These are phyloP conservation scores for Mycalesis mineus DNA, from an alignment of 2,888 invertebrate species.

Conservation along the genomic window DNA sequence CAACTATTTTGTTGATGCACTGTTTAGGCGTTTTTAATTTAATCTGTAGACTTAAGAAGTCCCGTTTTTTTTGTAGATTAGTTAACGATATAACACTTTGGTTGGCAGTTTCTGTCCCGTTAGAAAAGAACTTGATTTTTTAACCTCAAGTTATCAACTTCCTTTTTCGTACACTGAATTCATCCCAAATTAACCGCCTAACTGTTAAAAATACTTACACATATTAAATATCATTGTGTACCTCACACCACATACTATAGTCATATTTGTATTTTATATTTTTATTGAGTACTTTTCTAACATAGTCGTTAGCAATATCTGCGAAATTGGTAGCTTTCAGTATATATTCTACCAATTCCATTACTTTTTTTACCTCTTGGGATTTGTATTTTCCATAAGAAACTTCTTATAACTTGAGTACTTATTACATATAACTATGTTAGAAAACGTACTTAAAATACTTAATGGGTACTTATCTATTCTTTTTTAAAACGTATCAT, in stretches of 20 bases:
- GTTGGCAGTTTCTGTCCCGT: constrained; percentile 17
- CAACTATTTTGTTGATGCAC: constrained; percentile 46
- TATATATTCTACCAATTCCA: neutral
- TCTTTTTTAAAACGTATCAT: constrained; percentile 39
- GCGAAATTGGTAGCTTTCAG: neutral
- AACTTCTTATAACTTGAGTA: neutral
- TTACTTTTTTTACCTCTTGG: too few species aligned
- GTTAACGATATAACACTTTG: constrained; percentile 3
- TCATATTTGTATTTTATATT: constrained; percentile 30
- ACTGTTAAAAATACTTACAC: constrained; percentile 12
- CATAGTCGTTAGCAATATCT: neutral
- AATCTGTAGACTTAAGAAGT: constrained; percentile 2
- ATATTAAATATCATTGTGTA: constrained; percentile 30
- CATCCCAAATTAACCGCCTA: constrained; percentile 17
- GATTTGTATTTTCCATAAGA: neutral
- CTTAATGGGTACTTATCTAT: constrained; percentile 12
- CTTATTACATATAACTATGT: neutral
- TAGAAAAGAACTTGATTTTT: neutral
- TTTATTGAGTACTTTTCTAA: constrained; percentile 7
- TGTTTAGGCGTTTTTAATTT: constrained; percentile 40
- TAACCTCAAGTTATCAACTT: neutral
- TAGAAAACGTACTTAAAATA: constrained; percentile 17
- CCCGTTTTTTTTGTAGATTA: neutral
- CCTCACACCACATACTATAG: constrained; percentile 61
- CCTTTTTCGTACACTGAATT: neutral